Conservation (phyloP, 2,888 invertebrate species). For the Metopia argyrocephala region DNA sequence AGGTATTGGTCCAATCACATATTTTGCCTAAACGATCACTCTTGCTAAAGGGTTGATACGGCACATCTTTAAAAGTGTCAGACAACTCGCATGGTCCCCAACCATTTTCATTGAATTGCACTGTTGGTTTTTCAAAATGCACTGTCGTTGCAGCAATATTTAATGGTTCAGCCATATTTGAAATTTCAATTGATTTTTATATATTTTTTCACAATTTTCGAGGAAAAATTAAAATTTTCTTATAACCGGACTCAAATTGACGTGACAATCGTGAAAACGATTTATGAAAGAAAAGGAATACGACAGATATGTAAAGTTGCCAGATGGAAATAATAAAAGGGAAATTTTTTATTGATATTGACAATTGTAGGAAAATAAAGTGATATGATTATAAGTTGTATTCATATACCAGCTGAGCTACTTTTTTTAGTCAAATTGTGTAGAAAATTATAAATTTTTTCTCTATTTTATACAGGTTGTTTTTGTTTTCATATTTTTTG, state of each 20-base stretch:
- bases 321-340: conserved; percentile 23
- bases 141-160: conserved; percentile 69
- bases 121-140: conserved; percentile 72
- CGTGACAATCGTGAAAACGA: conserved; percentile 57
- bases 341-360: conserved; percentile 18
- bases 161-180: conserved; percentile 71
- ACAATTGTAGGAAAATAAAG: not conserved
- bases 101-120: conserved; percentile 81
- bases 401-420: not conserved
- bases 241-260: conserved; percentile 37
- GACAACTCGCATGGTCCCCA: conserved; percentile 99
- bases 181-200: conserved; percentile 21
- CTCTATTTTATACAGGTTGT: no score
- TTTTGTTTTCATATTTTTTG: no score
- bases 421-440: no score
- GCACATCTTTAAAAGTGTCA: conserved; percentile 87
- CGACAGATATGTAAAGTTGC: conserved; percentile 37
- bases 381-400: not conserved
- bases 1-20: conserved; percentile 98
- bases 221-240: conserved; percentile 36
- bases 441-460: no score
- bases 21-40: conserved; percentile 99
- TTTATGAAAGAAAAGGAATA: conserved; percentile 54
- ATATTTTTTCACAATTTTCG: conserved; percentile 30
- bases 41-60: conserved; percentile 99